Conservation (phyloP, 2,888 invertebrate genomes). For the Parascotia fuliginaria region DNA sequence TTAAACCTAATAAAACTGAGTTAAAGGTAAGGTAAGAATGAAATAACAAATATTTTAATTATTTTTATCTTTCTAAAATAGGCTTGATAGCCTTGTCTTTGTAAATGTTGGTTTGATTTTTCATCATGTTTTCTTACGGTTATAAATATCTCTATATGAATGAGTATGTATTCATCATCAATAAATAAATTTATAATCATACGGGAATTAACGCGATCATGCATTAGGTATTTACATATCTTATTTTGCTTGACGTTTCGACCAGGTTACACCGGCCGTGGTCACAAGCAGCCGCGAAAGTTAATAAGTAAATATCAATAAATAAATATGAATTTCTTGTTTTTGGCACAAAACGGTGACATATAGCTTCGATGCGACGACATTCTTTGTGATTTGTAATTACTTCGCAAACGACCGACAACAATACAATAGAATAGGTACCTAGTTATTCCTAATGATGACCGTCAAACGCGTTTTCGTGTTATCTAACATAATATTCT, state of each 20-base stretch:
- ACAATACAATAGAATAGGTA: conserved; percentile 33
- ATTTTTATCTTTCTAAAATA: neutral
- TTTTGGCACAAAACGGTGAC: conserved; percentile 17
- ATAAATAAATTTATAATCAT: no score
- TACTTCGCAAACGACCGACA: conserved; percentile 40
- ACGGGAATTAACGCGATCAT: no score
- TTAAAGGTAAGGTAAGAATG: no score
- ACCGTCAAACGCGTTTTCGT: conserved; percentile 53
- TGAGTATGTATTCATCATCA: no score
- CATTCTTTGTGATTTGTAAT: conserved; percentile 38
- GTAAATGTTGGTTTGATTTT: neutral
- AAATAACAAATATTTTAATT: neutral
- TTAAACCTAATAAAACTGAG: no score
- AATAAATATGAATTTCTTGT: conserved; percentile 1
- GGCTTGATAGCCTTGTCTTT: neutral
- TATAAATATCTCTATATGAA: conserved; percentile 1
- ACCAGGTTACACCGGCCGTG: no score
- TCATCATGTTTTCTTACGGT: neutral
- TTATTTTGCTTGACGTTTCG: no score
- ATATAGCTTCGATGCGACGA: conserved; percentile 21
- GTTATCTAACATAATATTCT: conserved; percentile 35
- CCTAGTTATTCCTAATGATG: conserved; percentile 45
- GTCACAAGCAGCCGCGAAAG: no score
- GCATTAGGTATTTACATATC: no score
- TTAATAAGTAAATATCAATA: conserved; percentile 18